Evolutionary conservation across 2,888 invertebrate species (phyloP), one percentile per base, ranked within the genome.

Genomic region (Epinotia bilunana): DNA sequence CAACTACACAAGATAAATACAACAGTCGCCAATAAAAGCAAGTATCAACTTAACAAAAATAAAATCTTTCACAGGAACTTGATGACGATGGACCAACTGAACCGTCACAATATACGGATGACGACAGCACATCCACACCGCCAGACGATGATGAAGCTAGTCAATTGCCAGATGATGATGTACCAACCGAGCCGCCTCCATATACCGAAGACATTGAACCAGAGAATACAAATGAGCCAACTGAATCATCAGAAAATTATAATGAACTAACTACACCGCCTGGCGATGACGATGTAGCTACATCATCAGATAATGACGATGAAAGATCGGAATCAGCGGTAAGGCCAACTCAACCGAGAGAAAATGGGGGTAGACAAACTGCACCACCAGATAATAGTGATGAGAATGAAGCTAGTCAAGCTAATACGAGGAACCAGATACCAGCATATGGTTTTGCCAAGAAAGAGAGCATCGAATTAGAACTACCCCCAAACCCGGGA

Each of bases 391-490:
- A 28, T 33, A 4, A n/a, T 28, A 11, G 43, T 20, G 43, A 43
- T 58, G 57, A 53, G n/a, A 53, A 28, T 33, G 20, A 46, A n/a
- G n/a, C n/a, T n/a, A n/a, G n/a, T n/a, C n/a, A n/a, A n/a, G n/a
- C n/a, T 12, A 53, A 53, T 5, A 11, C 63, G 2, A 61, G 33
- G 20, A 9, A 53, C 13, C 39, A 53, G 49, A 63, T n/a, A 46
- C 62, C 53, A 20, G 77, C 81, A 46, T 82, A 80, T 60, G 60
- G 77, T 6, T 64, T 82, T 28, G 72, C 72, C 9, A 81, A 79
- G 64, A 78, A 80, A 57, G 82, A 83, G 33, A 82, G 82, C 57
- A 77, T 80, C 0, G 81, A 84, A 76, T 20, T 81, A 18, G 79
- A 81, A 73, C 63, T 82, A 20, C 80, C 82, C 12, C 71, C 77